These are phyloP conservation scores for Drosophila antonietae DNA, from an alignment of 2,888 invertebrate genomes.

Conservation along the genomic window DNA sequence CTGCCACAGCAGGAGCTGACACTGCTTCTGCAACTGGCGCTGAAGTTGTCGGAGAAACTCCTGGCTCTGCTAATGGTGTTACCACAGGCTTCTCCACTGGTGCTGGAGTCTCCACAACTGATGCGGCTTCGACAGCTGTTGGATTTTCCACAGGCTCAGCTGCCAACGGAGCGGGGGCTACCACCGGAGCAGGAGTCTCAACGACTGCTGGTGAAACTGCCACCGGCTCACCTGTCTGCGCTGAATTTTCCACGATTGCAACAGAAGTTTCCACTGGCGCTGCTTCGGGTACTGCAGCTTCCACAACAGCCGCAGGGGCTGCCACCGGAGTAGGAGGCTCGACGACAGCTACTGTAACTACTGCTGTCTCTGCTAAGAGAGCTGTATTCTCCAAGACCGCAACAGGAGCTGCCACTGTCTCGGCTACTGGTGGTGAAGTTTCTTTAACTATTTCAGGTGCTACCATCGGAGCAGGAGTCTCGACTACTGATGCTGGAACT, in stretches of 20 bases:
- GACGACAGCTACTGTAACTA: not conserved
- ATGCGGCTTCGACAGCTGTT: not conserved
- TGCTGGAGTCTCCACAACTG: not conserved
- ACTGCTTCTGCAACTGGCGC: not conserved
- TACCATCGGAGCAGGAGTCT: not conserved
- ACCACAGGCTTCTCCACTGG: not conserved
- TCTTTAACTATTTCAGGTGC: too few relatives aligned
- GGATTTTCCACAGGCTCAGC: not conserved
- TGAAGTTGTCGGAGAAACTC: not conserved
- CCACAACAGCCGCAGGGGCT: not conserved
- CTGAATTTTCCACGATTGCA: not conserved
- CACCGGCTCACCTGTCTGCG: not conserved
- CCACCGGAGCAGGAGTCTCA: not conserved
- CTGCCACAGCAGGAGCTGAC: not conserved
- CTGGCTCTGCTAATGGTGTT: not conserved
- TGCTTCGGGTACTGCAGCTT: not conserved
- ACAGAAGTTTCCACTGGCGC: not conserved
- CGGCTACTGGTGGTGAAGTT: not conserved
- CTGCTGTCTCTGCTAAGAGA: not conserved
- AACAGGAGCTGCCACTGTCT: not conserved
- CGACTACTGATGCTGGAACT: not conserved
- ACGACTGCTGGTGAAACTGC: not conserved
- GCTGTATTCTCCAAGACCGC: not conserved
- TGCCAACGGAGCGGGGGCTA: too few relatives aligned
- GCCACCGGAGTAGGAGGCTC: not conserved